These are phyloP conservation scores for Aplodontia rufa DNA, from an alignment of 2,113 vertebrate genomes.

Conservation along the genomic window DNA sequence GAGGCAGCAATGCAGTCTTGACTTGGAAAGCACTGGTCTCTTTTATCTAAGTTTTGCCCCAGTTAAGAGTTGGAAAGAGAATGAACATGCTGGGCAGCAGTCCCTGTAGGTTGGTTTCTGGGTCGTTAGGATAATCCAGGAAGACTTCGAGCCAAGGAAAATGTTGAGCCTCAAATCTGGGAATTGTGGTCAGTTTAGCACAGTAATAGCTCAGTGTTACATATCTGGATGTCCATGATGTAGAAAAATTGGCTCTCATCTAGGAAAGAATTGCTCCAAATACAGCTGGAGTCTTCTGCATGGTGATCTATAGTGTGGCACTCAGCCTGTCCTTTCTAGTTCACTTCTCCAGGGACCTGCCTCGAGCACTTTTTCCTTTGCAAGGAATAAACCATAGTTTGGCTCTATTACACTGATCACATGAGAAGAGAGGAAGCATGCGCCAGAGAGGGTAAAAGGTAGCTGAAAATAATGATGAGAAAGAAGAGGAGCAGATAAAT, in stretches of 20 bases:
- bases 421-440: not conserved
- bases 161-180: not conserved
- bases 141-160: constrained; percentile 28
- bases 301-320: not conserved
- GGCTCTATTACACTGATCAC: not conserved
- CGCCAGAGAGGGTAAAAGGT: not conserved
- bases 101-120: not conserved
- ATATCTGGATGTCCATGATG: not conserved
- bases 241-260: constrained; percentile 44
- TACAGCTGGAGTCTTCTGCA: not conserved
- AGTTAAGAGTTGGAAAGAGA: not conserved
- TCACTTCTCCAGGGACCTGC: constrained; percentile 35
- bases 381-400: not conserved
- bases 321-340: not conserved
- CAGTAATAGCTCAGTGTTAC: not conserved
- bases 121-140: not conserved
- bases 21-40: not conserved
- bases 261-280: constrained; percentile 53
- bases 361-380: constrained; percentile 30
- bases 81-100: rapidly evolving
- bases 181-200: not conserved
- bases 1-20: not conserved
- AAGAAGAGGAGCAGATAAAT: not conserved
- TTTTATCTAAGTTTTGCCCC: not conserved
- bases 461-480: not conserved